Base-by-base conservation (phyloP, 2,113 vertebrate species). In the Upupa epops region DNA sequence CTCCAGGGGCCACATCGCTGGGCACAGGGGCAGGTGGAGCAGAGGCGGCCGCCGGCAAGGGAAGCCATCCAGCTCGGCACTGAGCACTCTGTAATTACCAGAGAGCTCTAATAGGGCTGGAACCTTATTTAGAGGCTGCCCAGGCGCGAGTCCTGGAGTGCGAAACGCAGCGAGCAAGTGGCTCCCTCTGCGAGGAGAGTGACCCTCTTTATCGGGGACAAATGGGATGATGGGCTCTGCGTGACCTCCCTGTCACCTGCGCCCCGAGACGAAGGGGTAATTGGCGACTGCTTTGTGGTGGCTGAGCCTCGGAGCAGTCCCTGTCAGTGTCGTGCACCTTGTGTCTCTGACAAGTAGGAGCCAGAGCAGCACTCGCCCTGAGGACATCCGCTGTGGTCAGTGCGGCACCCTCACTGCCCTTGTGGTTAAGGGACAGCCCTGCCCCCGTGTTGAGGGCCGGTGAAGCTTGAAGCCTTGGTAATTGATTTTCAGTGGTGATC, bases 131-230 rank as follows among this genome's bases (percentile, higher is more conserved):
- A 87, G 55, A 91, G 72, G 73, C 88, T 89, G 83, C 68, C 89
- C 64, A 8, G 88, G 88, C 19, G 48, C 69, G 52, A 77, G 76
- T 86, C 86, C 92, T 88, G 88, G 92, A 79, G 86, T 28, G 72
- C 52, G 83, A 83, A 94, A 92, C 70, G 68, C 74, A 56, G 8
- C 72, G 26, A 60, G 9, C 68, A 94, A 90, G 93, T 88, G 94
- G 90, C n/a, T n/a, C n/a, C 63, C 93, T 95, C 91, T 93, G 83
- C 75, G 68, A 86, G 88, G 73, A 32, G 12, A 40, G 32, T 86
- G 83, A 21, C 49, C 56, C 55, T 89, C 88, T 77, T 37, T 83
- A 26, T 70, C 77, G 36, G 0, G 37, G 61, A 14, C 49, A 69
- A 90, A 83, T 59, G 71, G 28, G 66, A 74, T 72, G 85, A n/a